Evolutionary conservation across 2,888 invertebrate species (phyloP).

Genomic region (Falcaria lacertinaria): DNA sequence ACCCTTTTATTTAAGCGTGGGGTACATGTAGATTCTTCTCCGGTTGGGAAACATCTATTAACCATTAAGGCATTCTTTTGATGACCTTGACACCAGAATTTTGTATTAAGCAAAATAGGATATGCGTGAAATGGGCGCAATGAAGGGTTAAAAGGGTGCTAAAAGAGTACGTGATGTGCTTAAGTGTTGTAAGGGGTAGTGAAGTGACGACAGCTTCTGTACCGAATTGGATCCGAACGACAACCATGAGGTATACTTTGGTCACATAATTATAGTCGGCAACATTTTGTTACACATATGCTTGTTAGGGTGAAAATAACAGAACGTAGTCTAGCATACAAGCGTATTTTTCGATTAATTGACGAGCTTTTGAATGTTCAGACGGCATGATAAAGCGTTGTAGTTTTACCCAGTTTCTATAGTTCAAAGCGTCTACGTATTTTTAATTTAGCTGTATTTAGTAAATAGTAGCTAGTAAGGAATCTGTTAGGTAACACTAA

Average conservation of each 20-base stretch:
- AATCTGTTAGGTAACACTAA: conserved; percentile 12
- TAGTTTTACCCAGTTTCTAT: not conserved
- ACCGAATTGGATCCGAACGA: conserved; percentile 67
- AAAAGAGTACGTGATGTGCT: conserved; percentile 45
- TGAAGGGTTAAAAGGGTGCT: conserved; percentile 4
- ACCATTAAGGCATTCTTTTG: too few species aligned
- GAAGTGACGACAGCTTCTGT: conserved; percentile 30
- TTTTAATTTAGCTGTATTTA: conserved; percentile 16
- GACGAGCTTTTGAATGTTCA: too few species aligned
- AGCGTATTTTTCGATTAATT: too few species aligned
- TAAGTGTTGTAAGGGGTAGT: conserved; percentile 33
- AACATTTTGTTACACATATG: too few species aligned
- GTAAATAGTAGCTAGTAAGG: not conserved
- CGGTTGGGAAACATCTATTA: too few species aligned
- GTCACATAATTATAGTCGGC: too few species aligned
- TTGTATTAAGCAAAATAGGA: too few species aligned
- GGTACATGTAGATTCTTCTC: conserved; percentile 2
- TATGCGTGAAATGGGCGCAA: not conserved
- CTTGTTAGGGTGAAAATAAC: not conserved
- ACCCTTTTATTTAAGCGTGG: conserved; percentile 20
- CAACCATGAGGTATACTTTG: conserved; percentile 48
- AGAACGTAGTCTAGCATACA: too few species aligned
- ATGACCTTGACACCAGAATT: too few species aligned
- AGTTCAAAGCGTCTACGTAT: not conserved
- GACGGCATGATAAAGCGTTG: too few species aligned